Evolutionary conservation across 2,888 invertebrate species (phyloP), one percentile per base, ranked within the genome.

Genomic region (Metacarcinus magister): DNA sequence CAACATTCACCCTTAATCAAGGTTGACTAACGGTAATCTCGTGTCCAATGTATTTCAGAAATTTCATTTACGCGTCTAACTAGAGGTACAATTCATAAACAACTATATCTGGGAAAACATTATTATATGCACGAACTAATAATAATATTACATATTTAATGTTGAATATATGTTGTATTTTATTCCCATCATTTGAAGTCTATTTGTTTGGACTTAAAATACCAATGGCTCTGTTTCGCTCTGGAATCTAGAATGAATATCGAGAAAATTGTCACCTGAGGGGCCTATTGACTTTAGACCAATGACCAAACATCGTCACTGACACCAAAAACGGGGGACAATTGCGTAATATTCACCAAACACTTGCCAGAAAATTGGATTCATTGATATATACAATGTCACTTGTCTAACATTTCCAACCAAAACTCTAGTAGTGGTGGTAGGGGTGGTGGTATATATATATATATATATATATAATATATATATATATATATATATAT

Each of bases 1-100:
- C 67, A 67, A 67, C 67, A 23, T 67, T 67, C 67, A 67, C 4
- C 67, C 67, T 67, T 67, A 67, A 67, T 67, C 67, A 5, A n/a
- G 67, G 67, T n/a, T 67, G 67, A 67, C 67, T 67, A 67, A 67
- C 67, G 67, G 67, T 67, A 67, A 67, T 67, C 67, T n/a, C 67
- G n/a, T 23, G 67, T 67, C 67, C 67, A 67, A 67, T 67, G 67
- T n/a, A 67, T 67, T 23, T n/a, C 67, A 67, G 19, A n/a, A n/a
- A n/a, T 67, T 67, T 67, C 67, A 67, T n/a, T 67, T 67, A 5
- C 67, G n/a, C 67, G 67, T n/a, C 67, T 67, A 67, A 67, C 67
- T 67, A n/a, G n/a, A n/a, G 67, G 67, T 67, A 67, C 67, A 67
- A n/a, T 67, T 67, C 67, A 67, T 67, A 67, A 67, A 67, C 67